phyloP scores from a whole-genome alignment of 2,888 invertebrate species.

The Clanis bilineata region DNA sequence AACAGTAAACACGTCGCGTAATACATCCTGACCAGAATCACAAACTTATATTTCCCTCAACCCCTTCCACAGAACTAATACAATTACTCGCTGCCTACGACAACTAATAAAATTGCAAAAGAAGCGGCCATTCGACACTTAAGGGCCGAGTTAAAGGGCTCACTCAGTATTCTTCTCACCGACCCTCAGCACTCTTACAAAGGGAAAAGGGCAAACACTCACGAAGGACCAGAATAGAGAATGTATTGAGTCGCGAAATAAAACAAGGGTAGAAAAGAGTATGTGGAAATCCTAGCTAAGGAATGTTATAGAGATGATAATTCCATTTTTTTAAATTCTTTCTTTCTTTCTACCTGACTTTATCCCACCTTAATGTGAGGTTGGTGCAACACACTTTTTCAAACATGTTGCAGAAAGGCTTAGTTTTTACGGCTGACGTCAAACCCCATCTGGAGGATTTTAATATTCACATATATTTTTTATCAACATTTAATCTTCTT shows the following conservation, averaged over 20 bases:
- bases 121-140: conserved; percentile 71
- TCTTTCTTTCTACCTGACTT: no score
- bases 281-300: conserved; percentile 46
- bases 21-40: conserved; percentile 1
- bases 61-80: conserved; percentile 39
- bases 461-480: no score
- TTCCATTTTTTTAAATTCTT: neutral
- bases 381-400: no score
- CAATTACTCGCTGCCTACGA: conserved; percentile 69
- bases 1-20: neutral
- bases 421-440: no score
- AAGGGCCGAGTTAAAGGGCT: conserved; percentile 55
- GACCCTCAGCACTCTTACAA: conserved; percentile 62
- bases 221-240: conserved; percentile 70
- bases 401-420: no score
- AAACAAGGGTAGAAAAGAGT: conserved; percentile 70
- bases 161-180: conserved; percentile 73
- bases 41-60: conserved; percentile 11
- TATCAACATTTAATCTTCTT: no score
- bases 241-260: conserved; percentile 80
- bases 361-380: no score
- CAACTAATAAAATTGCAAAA: conserved; percentile 77
- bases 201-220: conserved; percentile 76
- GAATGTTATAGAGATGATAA: conserved; percentile 48
- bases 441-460: no score